These are phyloP conservation scores for Trachelus tabidus DNA, from an alignment of 2,888 invertebrate species.

Conservation along the genomic window DNA sequence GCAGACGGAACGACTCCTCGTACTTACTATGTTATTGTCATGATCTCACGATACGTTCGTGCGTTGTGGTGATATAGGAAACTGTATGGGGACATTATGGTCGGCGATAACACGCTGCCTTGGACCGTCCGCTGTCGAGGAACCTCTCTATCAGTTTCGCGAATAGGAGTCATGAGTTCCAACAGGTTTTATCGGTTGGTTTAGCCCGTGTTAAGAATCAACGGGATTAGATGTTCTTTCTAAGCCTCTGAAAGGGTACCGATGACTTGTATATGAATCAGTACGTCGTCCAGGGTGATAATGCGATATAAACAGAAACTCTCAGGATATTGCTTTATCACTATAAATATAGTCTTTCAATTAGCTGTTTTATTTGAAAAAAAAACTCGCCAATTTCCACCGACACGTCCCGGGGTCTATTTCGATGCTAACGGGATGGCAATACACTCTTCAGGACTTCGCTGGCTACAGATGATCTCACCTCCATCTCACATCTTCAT, in stretches of 20 bases:
- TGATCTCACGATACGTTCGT: slow-evolving; percentile 1
- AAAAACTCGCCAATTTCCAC: too few species aligned
- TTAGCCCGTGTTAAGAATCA: slow-evolving; percentile 21
- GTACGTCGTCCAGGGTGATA: background rate
- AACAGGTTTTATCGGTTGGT: slow-evolving; percentile 25
- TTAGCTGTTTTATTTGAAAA: too few species aligned
- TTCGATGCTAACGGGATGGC: too few species aligned
- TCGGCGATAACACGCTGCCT: background rate
- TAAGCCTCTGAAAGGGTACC: background rate
- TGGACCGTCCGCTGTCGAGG: background rate
- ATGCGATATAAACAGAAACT: background rate
- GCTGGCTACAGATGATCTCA: too few species aligned
- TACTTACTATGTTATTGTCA: slow-evolving; percentile 1
- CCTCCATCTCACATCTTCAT: too few species aligned
- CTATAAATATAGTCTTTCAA: background rate
- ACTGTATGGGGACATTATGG: slow-evolving; percentile 11
- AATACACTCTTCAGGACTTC: too few species aligned
- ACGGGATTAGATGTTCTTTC: slow-evolving; percentile 22
- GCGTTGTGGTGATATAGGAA: slow-evolving; percentile 5
- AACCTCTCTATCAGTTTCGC: slow-evolving; percentile 15
- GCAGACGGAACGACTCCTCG: background rate
- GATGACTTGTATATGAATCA: background rate
- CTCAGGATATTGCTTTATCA: background rate
- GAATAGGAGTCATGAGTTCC: slow-evolving; percentile 19
- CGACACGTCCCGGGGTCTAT: too few species aligned